A percentile compares a stretch with the other conserved stretches of the same genome.
These are phyloP conservation scores for Brachylomia viminalis DNA, from an alignment of 2,888 invertebrate species.

Conservation along the genomic window DNA sequence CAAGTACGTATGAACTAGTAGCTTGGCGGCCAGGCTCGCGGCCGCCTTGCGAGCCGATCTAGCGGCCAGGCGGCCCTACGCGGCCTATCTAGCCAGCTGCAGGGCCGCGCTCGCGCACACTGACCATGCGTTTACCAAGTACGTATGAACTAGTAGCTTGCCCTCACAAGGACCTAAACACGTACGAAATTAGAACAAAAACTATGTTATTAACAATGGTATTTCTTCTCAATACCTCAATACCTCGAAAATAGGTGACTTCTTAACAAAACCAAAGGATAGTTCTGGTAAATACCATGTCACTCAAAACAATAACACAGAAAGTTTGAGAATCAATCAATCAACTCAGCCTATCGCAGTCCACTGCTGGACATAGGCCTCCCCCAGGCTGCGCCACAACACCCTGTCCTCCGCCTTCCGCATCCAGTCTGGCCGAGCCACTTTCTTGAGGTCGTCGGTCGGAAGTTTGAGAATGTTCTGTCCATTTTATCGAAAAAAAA, in stretches of 20 bases:
- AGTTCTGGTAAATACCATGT: not conserved
- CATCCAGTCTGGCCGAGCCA: too few species aligned
- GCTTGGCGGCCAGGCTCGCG: conserved; percentile 21
- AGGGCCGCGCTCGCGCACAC: conserved; percentile 80
- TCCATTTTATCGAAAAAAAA: not conserved
- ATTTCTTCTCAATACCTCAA: not conserved
- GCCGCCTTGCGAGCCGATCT: conserved; percentile 83
- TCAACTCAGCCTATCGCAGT: too few species aligned
- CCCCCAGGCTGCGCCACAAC: too few species aligned
- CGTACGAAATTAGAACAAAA: not conserved
- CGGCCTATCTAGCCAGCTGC: conserved; percentile 83
- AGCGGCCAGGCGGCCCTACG: conserved; percentile 85
- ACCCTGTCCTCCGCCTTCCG: too few species aligned
- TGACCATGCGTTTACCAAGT: conserved; percentile 71
- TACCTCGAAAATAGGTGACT: not conserved
- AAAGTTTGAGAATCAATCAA: not conserved
- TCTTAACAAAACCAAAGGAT: not conserved
- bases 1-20: conserved; percentile 20
- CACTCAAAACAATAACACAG: not conserved
- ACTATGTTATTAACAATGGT: not conserved
- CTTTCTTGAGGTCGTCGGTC: too few species aligned
- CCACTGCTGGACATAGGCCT: too few species aligned
- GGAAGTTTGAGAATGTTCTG: not conserved
- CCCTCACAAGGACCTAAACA: not conserved
- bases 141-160: not conserved